Evolutionary conservation across 2,113 vertebrate genomes (phyloP).

Genomic region (Prinia subflava): DNA sequence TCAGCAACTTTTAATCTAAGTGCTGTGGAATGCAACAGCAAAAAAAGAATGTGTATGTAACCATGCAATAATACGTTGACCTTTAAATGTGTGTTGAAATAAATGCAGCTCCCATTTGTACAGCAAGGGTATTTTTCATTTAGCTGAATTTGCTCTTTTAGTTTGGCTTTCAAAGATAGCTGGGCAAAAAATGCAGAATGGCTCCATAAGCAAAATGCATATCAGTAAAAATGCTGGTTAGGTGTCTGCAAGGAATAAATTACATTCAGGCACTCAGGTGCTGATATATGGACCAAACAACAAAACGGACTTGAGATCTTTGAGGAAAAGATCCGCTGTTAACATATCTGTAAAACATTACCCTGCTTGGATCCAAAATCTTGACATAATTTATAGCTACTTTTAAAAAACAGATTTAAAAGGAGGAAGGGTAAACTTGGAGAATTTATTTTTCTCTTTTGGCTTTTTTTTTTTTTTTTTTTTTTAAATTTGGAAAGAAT

Average conservation of each 20-base stretch:
- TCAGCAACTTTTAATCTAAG: neutral
- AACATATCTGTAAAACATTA: neutral
- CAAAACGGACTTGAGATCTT: neutral
- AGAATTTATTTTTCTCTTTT: neutral
- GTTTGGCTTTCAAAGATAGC: neutral
- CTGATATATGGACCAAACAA: neutral
- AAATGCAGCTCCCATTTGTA: neutral
- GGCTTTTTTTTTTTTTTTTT: neutral
- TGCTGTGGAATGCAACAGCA: neutral
- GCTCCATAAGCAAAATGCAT: neutral
- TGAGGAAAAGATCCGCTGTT: neutral
- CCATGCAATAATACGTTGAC: neutral
- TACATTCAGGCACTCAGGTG: accelerated
- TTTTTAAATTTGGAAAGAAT: neutral
- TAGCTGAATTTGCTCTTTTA: neutral
- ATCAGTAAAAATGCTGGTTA: neutral
- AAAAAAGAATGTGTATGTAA: neutral
- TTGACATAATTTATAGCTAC: neutral
- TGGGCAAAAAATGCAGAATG: neutral
- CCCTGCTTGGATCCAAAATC: neutral
- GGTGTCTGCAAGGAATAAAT: neutral
- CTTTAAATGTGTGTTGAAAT: neutral
- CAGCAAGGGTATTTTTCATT: neutral
- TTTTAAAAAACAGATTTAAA: neutral
- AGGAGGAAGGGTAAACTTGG: neutral